These are phyloP conservation scores for Eremophila alpestris DNA, from an alignment of 2,797 vertebrate species.

Conservation along the genomic window DNA sequence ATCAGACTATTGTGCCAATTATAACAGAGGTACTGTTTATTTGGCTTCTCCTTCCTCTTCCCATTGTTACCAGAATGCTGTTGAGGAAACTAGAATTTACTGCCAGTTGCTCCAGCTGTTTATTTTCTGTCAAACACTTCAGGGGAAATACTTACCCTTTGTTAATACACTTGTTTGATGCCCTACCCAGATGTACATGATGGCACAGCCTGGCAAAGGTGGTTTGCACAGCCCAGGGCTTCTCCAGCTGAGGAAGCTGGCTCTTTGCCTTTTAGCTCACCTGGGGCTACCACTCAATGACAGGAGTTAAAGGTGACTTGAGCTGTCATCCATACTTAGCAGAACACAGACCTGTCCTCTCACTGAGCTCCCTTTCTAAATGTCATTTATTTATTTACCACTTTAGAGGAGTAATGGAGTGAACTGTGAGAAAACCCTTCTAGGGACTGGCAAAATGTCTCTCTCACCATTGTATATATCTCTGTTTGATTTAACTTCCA, in stretches of 20 bases:
- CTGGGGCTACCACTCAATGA: not conserved
- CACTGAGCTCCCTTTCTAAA: not conserved
- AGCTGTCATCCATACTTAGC: not conserved
- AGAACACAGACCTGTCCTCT: not conserved
- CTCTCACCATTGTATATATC: not conserved
- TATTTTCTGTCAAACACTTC: not conserved
- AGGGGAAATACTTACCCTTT: not conserved
- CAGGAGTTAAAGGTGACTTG: not conserved
- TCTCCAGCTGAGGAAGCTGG: not conserved
- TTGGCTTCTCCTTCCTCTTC: constrained; percentile 34
- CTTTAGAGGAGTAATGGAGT: not conserved
- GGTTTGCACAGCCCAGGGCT: not conserved
- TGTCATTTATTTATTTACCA: not conserved
- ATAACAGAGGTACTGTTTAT: not conserved
- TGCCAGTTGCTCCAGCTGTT: constrained; percentile 6
- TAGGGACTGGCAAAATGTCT: not conserved
- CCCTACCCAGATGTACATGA: not conserved
- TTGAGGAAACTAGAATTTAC: constrained; percentile 37
- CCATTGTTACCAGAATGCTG: constrained; percentile 21
- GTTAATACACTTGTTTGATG: not conserved
- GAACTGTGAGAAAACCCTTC: not conserved
- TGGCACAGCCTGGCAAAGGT: not conserved
- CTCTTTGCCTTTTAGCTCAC: not conserved
- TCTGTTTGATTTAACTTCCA: not conserved
- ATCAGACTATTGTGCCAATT: not conserved